Percentiles rank a stretch among this genome's conserved stretches.
phyloP scores from a whole-genome alignment of 2,888 invertebrate genomes.

The Metopia argyrocephala region DNA sequence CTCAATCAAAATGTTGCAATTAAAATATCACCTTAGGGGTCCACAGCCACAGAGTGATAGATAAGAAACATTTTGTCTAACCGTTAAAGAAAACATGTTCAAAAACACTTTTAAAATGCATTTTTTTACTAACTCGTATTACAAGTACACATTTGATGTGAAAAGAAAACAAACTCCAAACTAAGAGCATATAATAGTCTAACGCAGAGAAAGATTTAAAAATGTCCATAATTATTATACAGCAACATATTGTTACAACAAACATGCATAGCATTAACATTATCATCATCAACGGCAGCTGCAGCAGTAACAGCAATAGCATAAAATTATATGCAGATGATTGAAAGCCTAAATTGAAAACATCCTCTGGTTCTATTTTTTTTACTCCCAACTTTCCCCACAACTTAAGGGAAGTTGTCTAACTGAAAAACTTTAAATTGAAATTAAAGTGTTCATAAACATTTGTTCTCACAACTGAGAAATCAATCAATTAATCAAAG shows the following conservation, averaged over 20 bases:
- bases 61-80: constrained; percentile 46
- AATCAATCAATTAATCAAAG: no score
- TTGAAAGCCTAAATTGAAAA: constrained; percentile 29
- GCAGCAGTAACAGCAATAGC: neutral
- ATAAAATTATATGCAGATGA: constrained; percentile 2
- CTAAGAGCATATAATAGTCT: neutral
- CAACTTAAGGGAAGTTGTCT: neutral
- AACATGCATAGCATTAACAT: constrained; percentile 33
- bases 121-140: constrained; percentile 12
- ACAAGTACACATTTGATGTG: neutral
- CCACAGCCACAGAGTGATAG: constrained; percentile 45
- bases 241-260: no score
- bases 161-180: no score
- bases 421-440: no score
- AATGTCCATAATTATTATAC: constrained; percentile 43
- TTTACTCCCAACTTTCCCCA: constrained; percentile 21
- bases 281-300: constrained; percentile 1
- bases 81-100: constrained; percentile 32
- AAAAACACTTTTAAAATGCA: constrained; percentile 46
- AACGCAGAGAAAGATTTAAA: constrained; percentile 13
- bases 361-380: constrained; percentile 24
- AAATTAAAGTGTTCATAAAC: no score
- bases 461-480: no score
- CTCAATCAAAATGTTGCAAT: constrained; percentile 75
- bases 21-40: constrained; percentile 73